Conservation (phyloP, 2,797 vertebrate species). For the Centroberyx gerrardi region DNA sequence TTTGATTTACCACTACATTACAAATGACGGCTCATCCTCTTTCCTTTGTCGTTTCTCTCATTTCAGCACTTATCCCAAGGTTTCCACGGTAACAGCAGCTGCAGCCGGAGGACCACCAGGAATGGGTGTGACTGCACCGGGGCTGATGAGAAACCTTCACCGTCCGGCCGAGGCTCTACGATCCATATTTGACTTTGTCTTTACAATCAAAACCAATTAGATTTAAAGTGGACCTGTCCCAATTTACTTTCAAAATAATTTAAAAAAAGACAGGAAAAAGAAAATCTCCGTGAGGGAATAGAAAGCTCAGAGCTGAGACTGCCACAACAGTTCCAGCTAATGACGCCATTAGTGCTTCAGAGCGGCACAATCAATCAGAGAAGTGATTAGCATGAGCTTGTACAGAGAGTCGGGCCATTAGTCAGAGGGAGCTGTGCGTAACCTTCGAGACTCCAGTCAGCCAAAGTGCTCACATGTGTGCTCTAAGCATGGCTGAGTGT, state of each 20-base stretch:
- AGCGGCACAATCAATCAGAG: slow-evolving; percentile 80
- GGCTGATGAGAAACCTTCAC: slow-evolving; percentile 25
- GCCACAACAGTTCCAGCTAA: slow-evolving; percentile 78
- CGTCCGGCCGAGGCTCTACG: background rate
- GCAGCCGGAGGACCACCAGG: slow-evolving; percentile 12
- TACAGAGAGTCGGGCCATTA: slow-evolving; percentile 77
- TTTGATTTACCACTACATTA: background rate
- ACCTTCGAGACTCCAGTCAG: slow-evolving; percentile 69
- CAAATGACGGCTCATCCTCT: slow-evolving; percentile 5
- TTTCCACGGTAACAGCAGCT: slow-evolving; percentile 59
- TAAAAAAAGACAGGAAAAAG: slow-evolving; percentile 50
- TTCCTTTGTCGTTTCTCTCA: slow-evolving; percentile 11
- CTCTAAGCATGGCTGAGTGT: slow-evolving; percentile 1
- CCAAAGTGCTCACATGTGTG: slow-evolving; percentile 20
- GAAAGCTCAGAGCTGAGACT: slow-evolving; percentile 64
- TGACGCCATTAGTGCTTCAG: slow-evolving; percentile 80
- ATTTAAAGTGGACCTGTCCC: slow-evolving; percentile 57
- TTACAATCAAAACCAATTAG: slow-evolving; percentile 51
- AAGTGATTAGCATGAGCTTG: slow-evolving; percentile 83
- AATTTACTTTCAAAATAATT: slow-evolving; percentile 52
- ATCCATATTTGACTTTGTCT: slow-evolving; percentile 27
- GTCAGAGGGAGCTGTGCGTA: slow-evolving; percentile 73
- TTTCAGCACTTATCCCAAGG: slow-evolving; percentile 12
- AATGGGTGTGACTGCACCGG: background rate
- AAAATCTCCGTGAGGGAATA: slow-evolving; percentile 51